Evolutionary conservation across 2,888 invertebrate genomes (phyloP).

Genomic region (Andrena bicolor): DNA sequence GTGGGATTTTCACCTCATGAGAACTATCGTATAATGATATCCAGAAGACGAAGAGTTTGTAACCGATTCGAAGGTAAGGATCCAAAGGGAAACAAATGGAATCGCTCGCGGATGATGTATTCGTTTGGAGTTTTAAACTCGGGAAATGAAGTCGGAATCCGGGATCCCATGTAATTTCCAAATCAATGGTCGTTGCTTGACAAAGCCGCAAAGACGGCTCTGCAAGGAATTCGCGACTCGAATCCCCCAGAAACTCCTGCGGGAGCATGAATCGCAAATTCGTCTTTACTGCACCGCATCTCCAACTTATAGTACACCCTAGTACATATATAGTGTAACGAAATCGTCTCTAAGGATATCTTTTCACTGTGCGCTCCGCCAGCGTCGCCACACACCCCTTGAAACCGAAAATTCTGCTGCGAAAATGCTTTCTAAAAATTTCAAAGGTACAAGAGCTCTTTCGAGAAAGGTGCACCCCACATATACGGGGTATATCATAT

Average conservation of each 20-base stretch:
- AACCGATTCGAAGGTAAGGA: background rate
- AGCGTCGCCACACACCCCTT: slow-evolving; percentile 9
- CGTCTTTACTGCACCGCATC: slow-evolving; percentile 53
- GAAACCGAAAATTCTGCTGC: slow-evolving; percentile 28
- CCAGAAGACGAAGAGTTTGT: background rate
- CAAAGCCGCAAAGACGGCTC: slow-evolving; percentile 58
- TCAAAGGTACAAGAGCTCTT: slow-evolving; percentile 15
- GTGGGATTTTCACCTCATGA: too few species aligned
- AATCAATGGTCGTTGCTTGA: slow-evolving; percentile 63
- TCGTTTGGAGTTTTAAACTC: background rate
- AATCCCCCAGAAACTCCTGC: slow-evolving; percentile 46
- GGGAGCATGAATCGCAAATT: slow-evolving; percentile 72
- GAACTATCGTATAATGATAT: too few species aligned
- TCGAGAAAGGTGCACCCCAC: background rate
- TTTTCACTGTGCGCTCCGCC: slow-evolving; percentile 41
- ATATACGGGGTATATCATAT: background rate
- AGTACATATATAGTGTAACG: slow-evolving; percentile 44
- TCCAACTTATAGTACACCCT: slow-evolving; percentile 35
- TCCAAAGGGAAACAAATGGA: background rate
- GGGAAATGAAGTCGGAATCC: slow-evolving; percentile 9
- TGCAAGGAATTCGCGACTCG: slow-evolving; percentile 62
- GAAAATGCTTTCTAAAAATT: slow-evolving; percentile 40
- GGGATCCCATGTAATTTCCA: slow-evolving; percentile 59
- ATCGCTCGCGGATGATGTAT: background rate
- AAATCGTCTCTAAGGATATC: slow-evolving; percentile 64